Conservation (phyloP, 2,888 invertebrate species). For the Cantharis rustica region DNA sequence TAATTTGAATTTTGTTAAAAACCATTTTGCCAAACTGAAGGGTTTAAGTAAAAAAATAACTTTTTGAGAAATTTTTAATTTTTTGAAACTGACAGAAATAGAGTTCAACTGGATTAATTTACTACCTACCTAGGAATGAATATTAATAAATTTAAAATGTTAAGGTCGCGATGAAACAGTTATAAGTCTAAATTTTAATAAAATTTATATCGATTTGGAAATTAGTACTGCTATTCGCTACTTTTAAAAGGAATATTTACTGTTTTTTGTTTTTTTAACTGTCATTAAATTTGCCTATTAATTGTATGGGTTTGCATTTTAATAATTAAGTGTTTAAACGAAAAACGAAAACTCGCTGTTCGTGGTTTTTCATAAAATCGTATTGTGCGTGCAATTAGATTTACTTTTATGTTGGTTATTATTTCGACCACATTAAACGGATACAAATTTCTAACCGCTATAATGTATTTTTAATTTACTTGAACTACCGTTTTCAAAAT, state of each 20-base stretch:
- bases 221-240: not conserved
- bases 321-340: not conserved
- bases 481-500: not conserved
- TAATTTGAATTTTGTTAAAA: too few relatives aligned
- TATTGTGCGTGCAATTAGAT: not conserved
- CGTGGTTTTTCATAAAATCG: not conserved
- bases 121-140: not conserved
- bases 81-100: not conserved
- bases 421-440: not conserved
- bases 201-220: not conserved
- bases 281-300: not conserved
- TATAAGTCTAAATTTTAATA: not conserved
- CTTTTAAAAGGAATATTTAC: not conserved
- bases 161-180: not conserved
- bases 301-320: not conserved
- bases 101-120: not conserved
- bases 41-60: too few relatives aligned
- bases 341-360: not conserved
- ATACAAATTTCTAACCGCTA: not conserved
- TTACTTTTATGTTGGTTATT: not conserved
- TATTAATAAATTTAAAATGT: not conserved
- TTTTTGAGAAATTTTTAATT: too few relatives aligned
- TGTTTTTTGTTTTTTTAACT: not conserved
- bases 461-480: not conserved
- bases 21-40: too few relatives aligned